Evolutionary conservation across 2,113 vertebrate species (phyloP).

Genomic region (Hyla sarda): DNA sequence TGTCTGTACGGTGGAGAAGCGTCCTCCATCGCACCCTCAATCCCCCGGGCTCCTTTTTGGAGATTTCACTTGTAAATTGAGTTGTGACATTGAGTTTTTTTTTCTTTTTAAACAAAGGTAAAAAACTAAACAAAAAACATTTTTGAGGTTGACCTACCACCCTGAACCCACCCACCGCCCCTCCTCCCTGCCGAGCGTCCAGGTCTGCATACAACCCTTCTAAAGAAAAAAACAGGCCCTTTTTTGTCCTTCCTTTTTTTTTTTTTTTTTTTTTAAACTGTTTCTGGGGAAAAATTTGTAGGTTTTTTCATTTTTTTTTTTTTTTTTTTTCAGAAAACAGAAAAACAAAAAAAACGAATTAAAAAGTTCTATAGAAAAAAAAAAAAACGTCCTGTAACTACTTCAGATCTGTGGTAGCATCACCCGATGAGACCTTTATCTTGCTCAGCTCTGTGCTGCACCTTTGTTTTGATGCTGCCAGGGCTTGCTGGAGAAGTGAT

Average conservation of each 20-base stretch:
- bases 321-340: conserved; percentile 1
- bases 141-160: too few species aligned
- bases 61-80: conserved; percentile 24
- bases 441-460: too few species aligned
- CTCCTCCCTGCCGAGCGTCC: background rate
- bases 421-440: too few species aligned
- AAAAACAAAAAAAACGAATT: conserved; percentile 49
- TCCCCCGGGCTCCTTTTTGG: background rate
- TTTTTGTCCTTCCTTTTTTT: conserved; percentile 7
- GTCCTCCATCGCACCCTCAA: background rate
- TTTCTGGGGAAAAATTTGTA: conserved; percentile 55
- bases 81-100: conserved; percentile 10
- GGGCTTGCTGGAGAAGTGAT: too few species aligned
- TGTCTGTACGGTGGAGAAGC: background rate
- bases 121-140: too few species aligned
- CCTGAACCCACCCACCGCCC: background rate
- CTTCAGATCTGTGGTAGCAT: too few species aligned
- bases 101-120: background rate
- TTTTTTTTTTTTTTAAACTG: conserved; percentile 53
- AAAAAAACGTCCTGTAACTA: too few species aligned
- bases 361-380: conserved; percentile 52
- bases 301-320: background rate
- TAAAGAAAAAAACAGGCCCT: background rate
- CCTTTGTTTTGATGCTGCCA: too few species aligned
- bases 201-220: background rate